Base-by-base conservation (phyloP, 2,113 vertebrate species). In the Sorex fumeus region DNA sequence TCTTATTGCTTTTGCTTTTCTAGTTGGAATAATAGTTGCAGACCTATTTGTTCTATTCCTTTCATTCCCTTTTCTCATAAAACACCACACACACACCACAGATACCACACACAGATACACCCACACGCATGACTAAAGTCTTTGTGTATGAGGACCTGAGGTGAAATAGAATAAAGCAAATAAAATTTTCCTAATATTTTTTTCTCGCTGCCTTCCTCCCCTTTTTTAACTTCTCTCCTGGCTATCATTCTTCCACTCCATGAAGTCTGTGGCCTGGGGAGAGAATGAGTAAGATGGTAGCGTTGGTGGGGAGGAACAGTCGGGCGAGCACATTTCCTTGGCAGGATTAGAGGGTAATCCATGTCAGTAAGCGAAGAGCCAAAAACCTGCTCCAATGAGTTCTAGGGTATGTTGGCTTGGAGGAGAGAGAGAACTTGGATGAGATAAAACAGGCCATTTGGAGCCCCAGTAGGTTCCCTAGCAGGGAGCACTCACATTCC, bases 381-480 rank as follows among this genome's bases (percentile, higher is more conserved):
- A 77, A 69, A 43, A 45, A 50, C 50, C 90, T 16, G 88, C 93
- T 25, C 86, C 28, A 45, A 47, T 18, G 36, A 34, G 60, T 81
- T 87, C 45, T 67, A 40, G 88, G 69, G 45, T 43, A 80, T 12
- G 34, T 60, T 60, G 57, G 57, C 57, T 23, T 60, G 18, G 27
- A 87, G 88, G 92, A 93, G 86, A 76, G 86, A 76, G 71, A 66
- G 79, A 84, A 40, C 92, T 90, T 32, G 40, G 50, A 88, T 79
- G 23, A 19, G 2, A 71, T 81, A 78, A 83, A 82, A 93, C 70
- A 5, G 83, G 50, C 92, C 96, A 96, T 94, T 95, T 96, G 95
- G 95, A 88, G 92, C 34, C 27, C 45, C 93, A 93, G 76, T 76
- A 27, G 83, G 83, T 43, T 88, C n/a, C 88, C 66, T 86, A 70